These are phyloP conservation scores for Strongylocentrotus purpuratus DNA, from an alignment of 35 echinoderm and acorn worm species.

Conservation along the genomic window DNA sequence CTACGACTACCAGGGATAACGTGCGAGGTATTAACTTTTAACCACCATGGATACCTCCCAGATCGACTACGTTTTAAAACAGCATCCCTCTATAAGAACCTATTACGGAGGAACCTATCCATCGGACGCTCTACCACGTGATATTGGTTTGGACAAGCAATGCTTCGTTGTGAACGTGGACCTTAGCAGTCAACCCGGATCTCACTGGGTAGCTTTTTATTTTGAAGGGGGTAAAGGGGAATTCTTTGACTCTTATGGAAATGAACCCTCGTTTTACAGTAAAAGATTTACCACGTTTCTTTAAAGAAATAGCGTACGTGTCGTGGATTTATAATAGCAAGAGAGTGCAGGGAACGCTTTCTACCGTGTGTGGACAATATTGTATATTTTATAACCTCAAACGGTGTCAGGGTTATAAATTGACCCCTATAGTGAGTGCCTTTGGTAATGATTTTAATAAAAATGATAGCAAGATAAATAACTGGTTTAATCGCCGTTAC, in stretches of 20 bases:
- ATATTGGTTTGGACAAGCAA: background rate
- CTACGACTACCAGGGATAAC: constrained; percentile 39
- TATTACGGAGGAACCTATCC: constrained; percentile 41
- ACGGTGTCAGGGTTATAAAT: constrained; percentile 6
- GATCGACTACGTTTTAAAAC: constrained; percentile 2
- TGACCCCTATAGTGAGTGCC: background rate
- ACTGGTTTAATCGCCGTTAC: constrained; percentile 18
- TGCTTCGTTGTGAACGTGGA: constrained; percentile 45
- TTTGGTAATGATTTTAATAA: background rate
- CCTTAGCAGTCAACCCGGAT: constrained; percentile 26
- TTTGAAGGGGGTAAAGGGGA: constrained; percentile 25
- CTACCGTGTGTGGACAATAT: constrained; percentile 59
- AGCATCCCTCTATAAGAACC: background rate
- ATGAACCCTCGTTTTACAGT: constrained; percentile 28
- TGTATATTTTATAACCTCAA: constrained; percentile 44
- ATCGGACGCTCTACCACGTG: background rate
- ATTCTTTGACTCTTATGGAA: constrained; percentile 59
- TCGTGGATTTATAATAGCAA: background rate
- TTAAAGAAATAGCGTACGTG: background rate
- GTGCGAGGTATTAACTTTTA: too few relatives aligned
- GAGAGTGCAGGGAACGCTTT: background rate
- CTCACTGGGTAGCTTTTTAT: constrained; percentile 39
- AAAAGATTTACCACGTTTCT: background rate
- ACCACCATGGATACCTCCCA: constrained; percentile 36
- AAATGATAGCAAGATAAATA: background rate